phyloP scores from a whole-genome alignment of 2,888 invertebrate genomes.

The Caenorhabditis drosophilae region DNA sequence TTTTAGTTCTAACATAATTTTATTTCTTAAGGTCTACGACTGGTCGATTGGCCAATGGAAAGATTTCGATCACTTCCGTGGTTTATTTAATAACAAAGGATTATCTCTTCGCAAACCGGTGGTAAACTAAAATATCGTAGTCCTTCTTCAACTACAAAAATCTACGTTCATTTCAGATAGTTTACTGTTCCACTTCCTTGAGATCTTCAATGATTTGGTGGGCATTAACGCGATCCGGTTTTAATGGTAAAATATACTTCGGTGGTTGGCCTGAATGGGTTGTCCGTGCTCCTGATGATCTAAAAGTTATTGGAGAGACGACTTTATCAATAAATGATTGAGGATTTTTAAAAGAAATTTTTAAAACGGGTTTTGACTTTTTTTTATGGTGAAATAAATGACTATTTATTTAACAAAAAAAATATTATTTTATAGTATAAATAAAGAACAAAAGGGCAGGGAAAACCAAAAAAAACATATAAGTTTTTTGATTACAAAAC shows the following conservation, averaged over 20 bases:
- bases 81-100: constrained; percentile 42
- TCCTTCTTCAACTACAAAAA: too few relatives aligned
- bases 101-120: constrained; percentile 36
- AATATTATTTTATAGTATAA: constrained; percentile 3
- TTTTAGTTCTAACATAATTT: background rate
- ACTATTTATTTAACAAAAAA: too few relatives aligned
- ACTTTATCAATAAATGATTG: background rate
- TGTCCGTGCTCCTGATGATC: constrained; percentile 63
- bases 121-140: constrained; percentile 26
- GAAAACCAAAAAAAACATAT: constrained; percentile 19
- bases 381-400: background rate
- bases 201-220: constrained; percentile 65
- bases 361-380: too few relatives aligned
- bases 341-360: too few relatives aligned
- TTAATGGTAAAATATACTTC: constrained; percentile 61
- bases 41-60: constrained; percentile 48
- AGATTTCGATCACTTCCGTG: constrained; percentile 25
- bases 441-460: constrained; percentile 15
- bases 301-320: constrained; percentile 54
- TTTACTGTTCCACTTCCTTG: constrained; percentile 56
- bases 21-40: constrained; percentile 30
- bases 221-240: constrained; percentile 53
- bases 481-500: too few relatives aligned
- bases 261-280: constrained; percentile 68
- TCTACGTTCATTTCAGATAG: constrained; percentile 48